Evolutionary conservation across 2,797 vertebrate species (phyloP), one percentile per base, ranked within the genome.

Genomic region (Bradypus variegatus): DNA sequence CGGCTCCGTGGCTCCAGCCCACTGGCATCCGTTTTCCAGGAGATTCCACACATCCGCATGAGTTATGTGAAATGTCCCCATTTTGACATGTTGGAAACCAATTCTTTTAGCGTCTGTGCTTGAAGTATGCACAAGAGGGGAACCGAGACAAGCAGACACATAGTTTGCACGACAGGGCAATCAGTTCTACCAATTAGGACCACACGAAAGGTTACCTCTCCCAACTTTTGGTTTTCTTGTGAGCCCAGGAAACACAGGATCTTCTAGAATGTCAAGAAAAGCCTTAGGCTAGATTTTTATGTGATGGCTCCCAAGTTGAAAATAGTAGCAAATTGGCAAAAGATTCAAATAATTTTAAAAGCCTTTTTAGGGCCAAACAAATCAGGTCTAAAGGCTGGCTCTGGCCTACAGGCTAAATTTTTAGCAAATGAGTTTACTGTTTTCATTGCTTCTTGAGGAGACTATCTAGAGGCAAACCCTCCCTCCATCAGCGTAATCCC

Each of bases 111-210:
- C 1, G 18, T 38, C 60, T n/a, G 5, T 7, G 4, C 41, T 53
- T 27, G 14, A 18, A 18, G 31, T 36, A 25, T 33, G 4, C 27
- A 25, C 38, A 6, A 0, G 1, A 33, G 41, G 14, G 29, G 81
- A 13, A 15, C 9, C 0, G 21, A 38, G 77, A 23, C 18, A 19
- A 48, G 36, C 23, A 36, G 21, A n/a, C 5, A n/a, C 36, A 13
- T 2, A 3, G 23, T 29, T 18, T 27, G 33, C 15, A 2, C 45
- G 0, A 3, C 14, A 3, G 21, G 6, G 31, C 4, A 2, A 3
- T 38, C 5, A 3, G 33, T 4, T 45, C 50, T 69, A 1, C 2
- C 31, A 23, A 14, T 58, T 2, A 21, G 50, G 60, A 31, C 64
- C 18, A 23, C 19, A 9, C 3, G 23, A 18, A 55, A 23, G n/a